Evolutionary conservation across 2,113 vertebrate genomes (phyloP).

Genomic region (Rhabdornis inornatus): DNA sequence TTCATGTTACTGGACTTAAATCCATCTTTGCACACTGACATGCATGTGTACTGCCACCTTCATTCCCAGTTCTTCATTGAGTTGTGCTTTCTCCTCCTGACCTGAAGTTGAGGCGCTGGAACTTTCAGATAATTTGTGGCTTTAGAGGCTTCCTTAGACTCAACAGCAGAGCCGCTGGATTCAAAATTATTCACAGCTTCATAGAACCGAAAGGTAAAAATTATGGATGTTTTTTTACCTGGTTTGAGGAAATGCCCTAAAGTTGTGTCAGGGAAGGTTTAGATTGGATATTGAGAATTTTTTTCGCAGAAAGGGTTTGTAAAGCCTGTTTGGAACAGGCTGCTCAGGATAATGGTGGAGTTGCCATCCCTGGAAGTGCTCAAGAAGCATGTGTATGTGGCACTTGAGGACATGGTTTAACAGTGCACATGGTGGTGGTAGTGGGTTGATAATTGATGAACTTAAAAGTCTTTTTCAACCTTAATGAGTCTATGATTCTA

Average conservation of each 20-base stretch:
- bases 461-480: neutral
- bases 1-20: neutral
- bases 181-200: neutral
- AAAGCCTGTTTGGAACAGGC: neutral
- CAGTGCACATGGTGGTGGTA: neutral
- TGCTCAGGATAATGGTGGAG: neutral
- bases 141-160: neutral
- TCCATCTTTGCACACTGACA: neutral
- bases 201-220: neutral
- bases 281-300: neutral
- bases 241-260: neutral
- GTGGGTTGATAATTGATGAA: fast-evolving
- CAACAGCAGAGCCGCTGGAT: neutral
- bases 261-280: neutral
- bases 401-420: neutral
- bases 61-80: fast-evolving
- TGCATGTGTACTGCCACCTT: neutral
- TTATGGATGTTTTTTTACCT: neutral
- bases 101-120: neutral
- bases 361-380: neutral
- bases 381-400: neutral
- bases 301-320: neutral
- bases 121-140: neutral
- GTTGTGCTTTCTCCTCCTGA: neutral
- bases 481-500: neutral